phyloP scores from a whole-genome alignment of 2,797 vertebrate genomes.

The Sphenodon punctatus region DNA sequence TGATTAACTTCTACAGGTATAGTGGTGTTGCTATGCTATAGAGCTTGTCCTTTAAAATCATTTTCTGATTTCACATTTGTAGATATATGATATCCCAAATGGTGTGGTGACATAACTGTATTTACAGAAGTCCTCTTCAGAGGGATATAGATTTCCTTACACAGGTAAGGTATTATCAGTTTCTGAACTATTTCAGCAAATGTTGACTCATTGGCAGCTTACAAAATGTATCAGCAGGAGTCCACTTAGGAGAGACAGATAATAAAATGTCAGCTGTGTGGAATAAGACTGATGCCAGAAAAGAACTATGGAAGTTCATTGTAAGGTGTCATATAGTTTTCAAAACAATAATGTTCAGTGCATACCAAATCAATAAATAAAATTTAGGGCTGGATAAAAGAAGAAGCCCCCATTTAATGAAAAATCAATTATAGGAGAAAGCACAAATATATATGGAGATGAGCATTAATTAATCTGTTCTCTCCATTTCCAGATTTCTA shows the following conservation, averaged over 20 bases:
- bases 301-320: not conserved
- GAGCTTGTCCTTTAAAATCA: not conserved
- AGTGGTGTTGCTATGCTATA: not conserved
- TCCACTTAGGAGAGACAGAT: not conserved
- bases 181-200: slow-evolving; percentile 4
- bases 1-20: slow-evolving; percentile 12
- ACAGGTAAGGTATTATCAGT: not conserved
- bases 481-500: too few species aligned
- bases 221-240: not conserved
- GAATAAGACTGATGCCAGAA: not conserved
- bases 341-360: not conserved
- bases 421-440: not conserved
- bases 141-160: not conserved
- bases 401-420: not conserved
- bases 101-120: not conserved
- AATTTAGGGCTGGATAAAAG: not conserved
- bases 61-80: not conserved
- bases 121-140: not conserved
- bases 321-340: not conserved
- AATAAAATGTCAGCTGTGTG: not conserved
- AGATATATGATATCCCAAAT: not conserved
- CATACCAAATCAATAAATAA: not conserved
- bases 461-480: too few species aligned
- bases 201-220: not conserved
- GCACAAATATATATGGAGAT: not conserved